Evolutionary conservation across 2,888 invertebrate species (phyloP).

Genomic region (Perizoma flavofasciatum): DNA sequence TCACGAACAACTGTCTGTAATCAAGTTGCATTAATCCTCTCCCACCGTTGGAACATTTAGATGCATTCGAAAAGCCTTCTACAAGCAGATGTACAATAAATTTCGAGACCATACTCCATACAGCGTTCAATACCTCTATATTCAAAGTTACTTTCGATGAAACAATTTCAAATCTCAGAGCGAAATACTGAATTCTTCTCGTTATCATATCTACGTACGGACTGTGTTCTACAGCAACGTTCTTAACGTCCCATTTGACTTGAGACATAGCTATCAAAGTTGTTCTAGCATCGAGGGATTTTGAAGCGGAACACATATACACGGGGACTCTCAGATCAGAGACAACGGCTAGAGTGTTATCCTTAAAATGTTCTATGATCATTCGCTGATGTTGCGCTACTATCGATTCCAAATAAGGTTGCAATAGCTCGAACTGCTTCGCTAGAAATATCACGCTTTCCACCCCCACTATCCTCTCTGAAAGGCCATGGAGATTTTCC

Average conservation of each 20-base stretch:
- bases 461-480: slow-evolving; percentile 94
- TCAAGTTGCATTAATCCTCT: slow-evolving; percentile 99
- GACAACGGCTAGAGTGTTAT: slow-evolving; percentile 89
- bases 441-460: slow-evolving; percentile 96
- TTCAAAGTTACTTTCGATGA: slow-evolving; percentile 88
- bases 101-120: slow-evolving; percentile 96
- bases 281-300: slow-evolving; percentile 90
- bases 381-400: slow-evolving; percentile 88
- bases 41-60: slow-evolving; percentile 98
- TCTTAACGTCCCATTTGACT: slow-evolving; percentile 97
- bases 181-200: slow-evolving; percentile 90
- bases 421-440: slow-evolving; percentile 93
- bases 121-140: slow-evolving; percentile 85
- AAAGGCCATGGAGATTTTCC: slow-evolving; percentile 91
- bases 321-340: slow-evolving; percentile 91
- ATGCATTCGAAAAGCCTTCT: slow-evolving; percentile 96
- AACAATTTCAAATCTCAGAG: slow-evolving; percentile 90
- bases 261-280: slow-evolving; percentile 94
- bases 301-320: slow-evolving; percentile 93
- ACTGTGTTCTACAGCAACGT: slow-evolving; percentile 97
- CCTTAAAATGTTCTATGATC: slow-evolving; percentile 88
- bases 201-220: slow-evolving; percentile 92
- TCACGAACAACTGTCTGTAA: slow-evolving; percentile 96
- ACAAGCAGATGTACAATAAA: slow-evolving; percentile 94
- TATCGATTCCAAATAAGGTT: slow-evolving; percentile 93